A percentile compares a stretch with the other conserved stretches of the same genome.
These are phyloP conservation scores for Laticauda laticaudata DNA, from an alignment of 2,113 vertebrate genomes.

Conservation along the genomic window DNA sequence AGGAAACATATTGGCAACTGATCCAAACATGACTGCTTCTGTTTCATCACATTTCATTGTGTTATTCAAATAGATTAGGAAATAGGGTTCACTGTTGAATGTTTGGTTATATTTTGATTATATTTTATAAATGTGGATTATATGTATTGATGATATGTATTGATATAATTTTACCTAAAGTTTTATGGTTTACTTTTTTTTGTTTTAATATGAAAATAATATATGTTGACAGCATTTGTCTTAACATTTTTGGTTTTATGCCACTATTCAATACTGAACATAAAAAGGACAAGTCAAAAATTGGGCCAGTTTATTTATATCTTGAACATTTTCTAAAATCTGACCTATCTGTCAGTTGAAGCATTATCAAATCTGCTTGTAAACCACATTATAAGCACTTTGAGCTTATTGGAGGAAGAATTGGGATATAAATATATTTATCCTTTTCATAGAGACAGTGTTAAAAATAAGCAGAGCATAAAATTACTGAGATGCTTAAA, in stretches of 20 bases:
- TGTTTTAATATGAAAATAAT: conserved; percentile 7
- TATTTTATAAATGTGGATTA: background rate
- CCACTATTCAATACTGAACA: background rate
- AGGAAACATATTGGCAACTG: background rate
- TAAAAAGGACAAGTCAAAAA: background rate
- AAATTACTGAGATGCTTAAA: background rate
- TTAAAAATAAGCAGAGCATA: background rate
- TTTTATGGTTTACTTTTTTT: background rate
- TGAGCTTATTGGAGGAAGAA: background rate
- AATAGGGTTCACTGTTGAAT: background rate
- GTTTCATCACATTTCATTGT: background rate
- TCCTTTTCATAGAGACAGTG: background rate
- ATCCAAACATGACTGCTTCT: background rate
- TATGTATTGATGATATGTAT: background rate
- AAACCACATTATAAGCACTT: background rate
- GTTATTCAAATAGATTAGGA: conserved; percentile 12
- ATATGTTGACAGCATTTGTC: background rate
- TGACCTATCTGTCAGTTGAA: background rate
- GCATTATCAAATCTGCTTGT: background rate
- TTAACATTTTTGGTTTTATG: background rate
- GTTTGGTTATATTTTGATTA: background rate
- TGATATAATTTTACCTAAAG: background rate
- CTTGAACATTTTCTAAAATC: background rate
- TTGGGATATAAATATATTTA: background rate
- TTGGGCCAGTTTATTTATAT: background rate